Evolutionary conservation across 2,888 invertebrate species (phyloP).

Genomic region (Galeruca laticollis): DNA sequence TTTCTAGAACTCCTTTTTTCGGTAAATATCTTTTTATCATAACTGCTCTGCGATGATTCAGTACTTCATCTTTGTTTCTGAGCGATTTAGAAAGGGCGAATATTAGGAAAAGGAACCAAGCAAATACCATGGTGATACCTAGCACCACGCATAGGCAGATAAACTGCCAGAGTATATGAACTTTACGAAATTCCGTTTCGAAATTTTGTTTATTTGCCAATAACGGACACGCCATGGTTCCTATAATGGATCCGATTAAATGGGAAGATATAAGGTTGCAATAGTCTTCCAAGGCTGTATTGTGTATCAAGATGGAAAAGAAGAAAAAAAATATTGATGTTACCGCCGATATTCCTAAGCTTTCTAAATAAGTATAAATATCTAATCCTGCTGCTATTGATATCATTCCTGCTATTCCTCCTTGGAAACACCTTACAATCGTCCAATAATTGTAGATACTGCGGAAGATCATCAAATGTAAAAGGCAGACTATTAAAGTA

Average conservation of each 20-base stretch:
- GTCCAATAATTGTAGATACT: constrained; percentile 62
- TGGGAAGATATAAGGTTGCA: constrained; percentile 61
- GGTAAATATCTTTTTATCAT: constrained; percentile 45
- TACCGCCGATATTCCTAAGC: constrained; percentile 52
- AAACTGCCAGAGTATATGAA: constrained; percentile 50
- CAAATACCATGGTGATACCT: constrained; percentile 36
- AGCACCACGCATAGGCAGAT: constrained; percentile 44
- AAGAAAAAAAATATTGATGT: constrained; percentile 54
- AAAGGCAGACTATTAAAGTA: constrained; percentile 45
- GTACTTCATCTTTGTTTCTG: constrained; percentile 45
- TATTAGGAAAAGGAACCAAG: constrained; percentile 41
- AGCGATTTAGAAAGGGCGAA: constrained; percentile 40
- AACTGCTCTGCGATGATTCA: constrained; percentile 49
- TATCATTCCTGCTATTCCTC: constrained; percentile 60
- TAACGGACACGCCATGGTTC: constrained; percentile 57
- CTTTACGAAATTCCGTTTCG: constrained; percentile 17
- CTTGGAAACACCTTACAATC: constrained; percentile 61
- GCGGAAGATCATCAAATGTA: constrained; percentile 53
- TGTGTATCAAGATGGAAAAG: constrained; percentile 55
- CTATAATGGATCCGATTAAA: constrained; percentile 58
- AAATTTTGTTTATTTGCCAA: constrained; percentile 46
- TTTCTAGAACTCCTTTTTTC: constrained; percentile 45
- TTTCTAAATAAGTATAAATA: constrained; percentile 56
- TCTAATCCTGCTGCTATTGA: constrained; percentile 60
- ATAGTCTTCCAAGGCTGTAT: constrained; percentile 62